Evolutionary conservation across 2,888 invertebrate genomes (phyloP), one percentile per base, ranked within the genome.

Genomic region (Clusia tigrina): DNA sequence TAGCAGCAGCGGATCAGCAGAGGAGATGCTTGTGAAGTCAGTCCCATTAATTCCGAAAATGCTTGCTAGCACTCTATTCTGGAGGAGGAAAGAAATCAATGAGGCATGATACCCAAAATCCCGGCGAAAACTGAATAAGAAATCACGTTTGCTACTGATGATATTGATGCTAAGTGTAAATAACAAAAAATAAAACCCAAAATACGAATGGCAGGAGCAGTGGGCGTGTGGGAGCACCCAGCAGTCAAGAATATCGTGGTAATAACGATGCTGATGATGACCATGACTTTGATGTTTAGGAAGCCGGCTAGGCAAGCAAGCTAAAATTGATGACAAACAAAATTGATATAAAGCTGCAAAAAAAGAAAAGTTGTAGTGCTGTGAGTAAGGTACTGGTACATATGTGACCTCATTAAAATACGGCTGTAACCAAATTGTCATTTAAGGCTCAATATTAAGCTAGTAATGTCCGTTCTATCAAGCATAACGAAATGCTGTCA

Each of bases 101-200:
- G 74, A 69, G 69, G 73, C 73, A 72, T 72, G 71, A 74, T 65
- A 72, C 58, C 9, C 64, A 72, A 17, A 23, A 61, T 67, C 67
- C 62, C 60, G 63, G 62, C 65, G 62, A 67, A 60, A 63, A 58
- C 67, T 72, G 72, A 74, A 74, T 67, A 71, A 72, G 69, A 72
- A 72, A 74, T 72, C 74, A 74, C 74, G n/a, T 74, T 67, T 70
- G 69, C 72, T 72, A 72, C 73, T 74, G 72, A 72, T 71, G 74
- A 62, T 63, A 60, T 42, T 17, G 42, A 42, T 42, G 42, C n/a
- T 42, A 42, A 42, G 42, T 42, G 42, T 42, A 42, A 42, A 42
- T 42, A 42, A n/a, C 12, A 42, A 42, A 42, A 32, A 32, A 6
- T 32, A 6, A 32, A 32, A 32, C 32, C 32, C 6, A 32, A 32